Percentiles rank a stretch among this genome's conserved stretches.
Conservation (phyloP, 2,888 invertebrate species). For the Caenorhabditis sp. region DNA sequence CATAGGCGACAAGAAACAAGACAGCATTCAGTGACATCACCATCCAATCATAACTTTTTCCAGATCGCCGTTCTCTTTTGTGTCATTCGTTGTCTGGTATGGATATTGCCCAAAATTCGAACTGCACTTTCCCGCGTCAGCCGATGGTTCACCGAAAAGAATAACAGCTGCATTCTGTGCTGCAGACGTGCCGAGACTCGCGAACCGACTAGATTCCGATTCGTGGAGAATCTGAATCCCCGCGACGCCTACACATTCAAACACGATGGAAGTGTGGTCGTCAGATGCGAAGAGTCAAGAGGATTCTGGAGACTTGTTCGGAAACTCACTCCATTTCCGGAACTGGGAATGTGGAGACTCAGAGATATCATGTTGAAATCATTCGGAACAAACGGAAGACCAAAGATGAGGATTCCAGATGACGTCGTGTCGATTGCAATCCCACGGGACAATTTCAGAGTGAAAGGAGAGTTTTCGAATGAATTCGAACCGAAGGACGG, state of each 20-base stretch:
- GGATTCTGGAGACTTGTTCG: conserved; percentile 6
- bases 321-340: conserved; percentile 1
- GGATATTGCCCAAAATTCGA: too few species aligned
- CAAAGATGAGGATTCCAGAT: background rate
- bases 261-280: conserved; percentile 20
- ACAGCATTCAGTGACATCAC: too few species aligned
- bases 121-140: too few species aligned
- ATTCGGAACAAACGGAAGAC: background rate
- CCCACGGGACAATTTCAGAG: conserved; percentile 23
- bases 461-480: conserved; percentile 5
- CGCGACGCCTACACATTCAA: background rate
- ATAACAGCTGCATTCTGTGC: too few species aligned
- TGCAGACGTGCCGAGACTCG: too few species aligned
- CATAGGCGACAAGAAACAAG: too few species aligned
- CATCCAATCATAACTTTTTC: too few species aligned
- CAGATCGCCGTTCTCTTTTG: too few species aligned
- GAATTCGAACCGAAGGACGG: conserved; percentile 30
- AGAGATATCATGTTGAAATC: background rate
- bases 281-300: background rate
- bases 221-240: conserved; percentile 4
- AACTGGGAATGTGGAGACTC: background rate
- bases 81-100: too few species aligned
- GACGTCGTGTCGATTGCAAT: conserved; percentile 33
- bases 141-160: too few species aligned
- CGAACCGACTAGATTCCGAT: background rate